Evolutionary conservation across 2,113 vertebrate genomes (phyloP).

Genomic region (Campylomormyrus tamandua): DNA sequence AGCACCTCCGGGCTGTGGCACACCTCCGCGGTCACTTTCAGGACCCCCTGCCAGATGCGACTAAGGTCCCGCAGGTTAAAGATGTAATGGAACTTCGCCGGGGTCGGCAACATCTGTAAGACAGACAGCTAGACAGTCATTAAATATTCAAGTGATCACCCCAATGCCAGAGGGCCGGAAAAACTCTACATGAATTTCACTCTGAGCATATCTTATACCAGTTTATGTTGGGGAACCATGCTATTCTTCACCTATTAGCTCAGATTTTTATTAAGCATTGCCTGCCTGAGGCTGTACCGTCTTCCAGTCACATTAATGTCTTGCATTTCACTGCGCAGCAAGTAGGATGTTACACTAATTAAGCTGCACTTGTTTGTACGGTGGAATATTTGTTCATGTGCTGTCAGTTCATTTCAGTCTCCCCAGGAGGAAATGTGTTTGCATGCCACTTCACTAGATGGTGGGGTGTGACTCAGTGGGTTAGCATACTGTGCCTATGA

Average conservation of each 20-base stretch:
- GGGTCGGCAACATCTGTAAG: conserved; percentile 72
- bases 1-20: conserved; percentile 58
- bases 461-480: neutral
- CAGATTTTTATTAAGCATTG: neutral
- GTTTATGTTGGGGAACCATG: neutral
- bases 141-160: neutral
- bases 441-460: neutral
- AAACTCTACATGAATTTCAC: neutral
- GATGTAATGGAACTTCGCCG: conserved; percentile 78
- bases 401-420: neutral
- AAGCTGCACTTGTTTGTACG: neutral
- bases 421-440: neutral
- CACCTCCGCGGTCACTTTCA: conserved; percentile 60
- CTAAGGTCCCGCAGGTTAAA: conserved; percentile 78
- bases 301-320: neutral
- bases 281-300: neutral
- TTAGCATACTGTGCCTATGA: neutral
- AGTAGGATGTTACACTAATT: neutral
- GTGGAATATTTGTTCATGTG: neutral
- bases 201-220: neutral
- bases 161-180: neutral
- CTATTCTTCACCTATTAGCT: neutral
- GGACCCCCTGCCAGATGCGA: conserved; percentile 77
- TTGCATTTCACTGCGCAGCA: neutral
- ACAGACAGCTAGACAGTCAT: neutral